These are phyloP conservation scores for Parthenolecanium corni DNA, from an alignment of 2,888 invertebrate genomes.

Conservation along the genomic window DNA sequence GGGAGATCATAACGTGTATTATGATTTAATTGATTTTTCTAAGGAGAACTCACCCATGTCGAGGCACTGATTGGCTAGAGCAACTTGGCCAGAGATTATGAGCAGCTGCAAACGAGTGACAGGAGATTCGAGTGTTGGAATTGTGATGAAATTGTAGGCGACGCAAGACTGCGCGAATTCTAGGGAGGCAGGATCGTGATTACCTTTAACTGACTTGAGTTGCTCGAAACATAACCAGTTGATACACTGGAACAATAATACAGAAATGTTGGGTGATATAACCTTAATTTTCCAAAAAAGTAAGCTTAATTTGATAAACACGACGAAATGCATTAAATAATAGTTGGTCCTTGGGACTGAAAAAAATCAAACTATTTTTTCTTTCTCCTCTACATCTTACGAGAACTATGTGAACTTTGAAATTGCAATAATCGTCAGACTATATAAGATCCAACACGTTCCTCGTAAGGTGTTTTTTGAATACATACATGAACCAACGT, in stretches of 20 bases:
- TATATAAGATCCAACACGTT: not conserved
- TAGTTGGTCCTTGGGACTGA: too few relatives aligned
- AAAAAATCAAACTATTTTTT: not conserved
- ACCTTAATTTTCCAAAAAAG: not conserved
- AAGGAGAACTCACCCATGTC: slow-evolving; percentile 67
- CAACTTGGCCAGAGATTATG: slow-evolving; percentile 76
- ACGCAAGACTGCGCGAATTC: slow-evolving; percentile 87
- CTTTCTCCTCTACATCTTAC: not conserved
- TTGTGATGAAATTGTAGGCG: slow-evolving; percentile 90
- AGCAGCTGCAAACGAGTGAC: slow-evolving; percentile 71
- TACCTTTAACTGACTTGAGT: slow-evolving; percentile 54
- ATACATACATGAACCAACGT: slow-evolving; percentile 67
- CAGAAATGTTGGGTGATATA: not conserved
- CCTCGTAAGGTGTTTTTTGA: too few relatives aligned
- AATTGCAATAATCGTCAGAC: too few relatives aligned
- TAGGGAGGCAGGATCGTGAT: slow-evolving; percentile 66
- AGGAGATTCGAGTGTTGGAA: slow-evolving; percentile 82
- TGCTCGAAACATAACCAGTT: slow-evolving; percentile 64
- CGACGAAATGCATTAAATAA: not conserved
- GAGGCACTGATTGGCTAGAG: slow-evolving; percentile 75
- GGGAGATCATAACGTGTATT: too few relatives aligned
- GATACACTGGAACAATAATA: slow-evolving; percentile 51
- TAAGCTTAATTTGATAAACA: not conserved
- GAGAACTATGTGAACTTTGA: not conserved
- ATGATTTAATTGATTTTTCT: too few relatives aligned